Evolutionary conservation across 2,113 vertebrate genomes (phyloP).

Genomic region (Eublepharis macularius): DNA sequence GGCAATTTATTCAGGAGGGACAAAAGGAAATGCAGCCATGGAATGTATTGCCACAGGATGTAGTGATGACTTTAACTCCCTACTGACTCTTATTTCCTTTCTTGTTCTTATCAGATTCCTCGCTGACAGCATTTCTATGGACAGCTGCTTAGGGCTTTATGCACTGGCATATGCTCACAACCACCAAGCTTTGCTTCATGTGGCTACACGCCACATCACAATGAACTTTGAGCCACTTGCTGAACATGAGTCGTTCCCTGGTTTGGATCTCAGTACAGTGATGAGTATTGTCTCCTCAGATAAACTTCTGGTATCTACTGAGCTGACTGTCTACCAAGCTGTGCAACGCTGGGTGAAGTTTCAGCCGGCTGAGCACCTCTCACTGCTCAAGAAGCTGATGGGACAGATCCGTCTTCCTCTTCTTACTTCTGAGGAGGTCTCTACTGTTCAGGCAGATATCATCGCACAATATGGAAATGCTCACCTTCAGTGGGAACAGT

Average conservation of each 20-base stretch:
- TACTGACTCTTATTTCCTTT: neutral
- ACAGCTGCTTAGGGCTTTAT: slow-evolving; percentile 84
- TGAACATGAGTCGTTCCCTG: slow-evolving; percentile 79
- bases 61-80: neutral
- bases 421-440: slow-evolving; percentile 78
- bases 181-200: slow-evolving; percentile 79
- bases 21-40: no score
- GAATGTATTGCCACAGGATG: no score
- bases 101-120: slow-evolving; percentile 72
- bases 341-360: slow-evolving; percentile 82
- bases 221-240: slow-evolving; percentile 80
- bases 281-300: slow-evolving; percentile 82
- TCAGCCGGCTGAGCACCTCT: slow-evolving; percentile 72
- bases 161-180: slow-evolving; percentile 83
- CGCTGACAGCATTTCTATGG: slow-evolving; percentile 80
- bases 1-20: no score
- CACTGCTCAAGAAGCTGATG: slow-evolving; percentile 76
- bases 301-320: slow-evolving; percentile 80
- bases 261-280: slow-evolving; percentile 80
- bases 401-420: slow-evolving; percentile 79
- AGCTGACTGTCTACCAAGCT: slow-evolving; percentile 79
- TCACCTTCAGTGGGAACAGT: slow-evolving; percentile 71
- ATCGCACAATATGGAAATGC: slow-evolving; percentile 20
- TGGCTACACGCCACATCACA: slow-evolving; percentile 78
- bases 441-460: slow-evolving; percentile 14